Evolutionary conservation across 2,113 vertebrate species (phyloP), one percentile per base, ranked within the genome.

Genomic region (Grallaria varia): DNA sequence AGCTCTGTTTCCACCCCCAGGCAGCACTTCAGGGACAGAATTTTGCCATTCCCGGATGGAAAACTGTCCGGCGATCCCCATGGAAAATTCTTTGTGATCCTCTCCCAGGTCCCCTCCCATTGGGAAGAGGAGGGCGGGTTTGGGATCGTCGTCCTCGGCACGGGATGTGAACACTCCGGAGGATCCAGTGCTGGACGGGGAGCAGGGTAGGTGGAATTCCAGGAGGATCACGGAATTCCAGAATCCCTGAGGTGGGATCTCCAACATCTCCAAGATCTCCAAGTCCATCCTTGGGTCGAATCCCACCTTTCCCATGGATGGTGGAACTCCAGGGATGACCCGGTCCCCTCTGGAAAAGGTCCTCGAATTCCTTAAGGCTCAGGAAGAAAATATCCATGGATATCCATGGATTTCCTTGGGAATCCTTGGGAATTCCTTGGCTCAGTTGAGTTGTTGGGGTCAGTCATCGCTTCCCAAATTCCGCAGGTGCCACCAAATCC

Each of bases 41-140:
- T 22, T 13, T 2, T 9, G 17, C 25, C 55, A 4, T 37, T 75
- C 45, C 8, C n/a, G 16, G n/a, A 23, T 28, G 28, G 44, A 18
- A 68, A 47, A 40, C 12, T n/a, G n/a, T n/a, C n/a, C n/a, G n/a
- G n/a, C n/a, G n/a, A n/a, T n/a, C n/a, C n/a, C n/a, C n/a, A n/a
- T n/a, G n/a, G n/a, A n/a, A n/a, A n/a, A n/a, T n/a, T n/a, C 17
- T 14, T 6, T 13, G 8, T 18, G 12, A 69, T 17, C 19, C 44
- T 68, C 78, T 22, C 81, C 33, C 92, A 97, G 97, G 83, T 96
- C 95, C 23, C 87, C 97, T 63, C 27, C 95, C 40, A 53, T 53
- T 16, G 4, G 56, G n/a, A 95, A 60, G 25, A 91, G 93, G 77
- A 96, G 88, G 92, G 63, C 37, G 74, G 64, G 28, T 0, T 15